Evolutionary conservation across 2,888 invertebrate genomes (phyloP), one percentile per base, ranked within the genome.

Genomic region (Stomorhina lunata): DNA sequence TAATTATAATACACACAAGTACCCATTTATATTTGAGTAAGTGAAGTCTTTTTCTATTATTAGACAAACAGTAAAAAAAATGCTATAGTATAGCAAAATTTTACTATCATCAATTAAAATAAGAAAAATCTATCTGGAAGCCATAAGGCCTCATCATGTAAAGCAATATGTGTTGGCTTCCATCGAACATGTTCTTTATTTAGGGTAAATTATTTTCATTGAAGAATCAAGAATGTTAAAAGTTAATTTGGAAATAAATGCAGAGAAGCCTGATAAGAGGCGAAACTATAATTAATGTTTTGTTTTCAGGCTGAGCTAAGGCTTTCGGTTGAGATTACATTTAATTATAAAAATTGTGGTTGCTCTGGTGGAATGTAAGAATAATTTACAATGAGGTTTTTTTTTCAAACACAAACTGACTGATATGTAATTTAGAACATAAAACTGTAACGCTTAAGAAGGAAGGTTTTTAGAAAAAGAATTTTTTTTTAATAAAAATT

Each of bases 21-120:
- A 15, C 10, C 43, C 43, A 43, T 43, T 15, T 43, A 43, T 43
- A 34, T 55, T n/a, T 43, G 32, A n/a, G 17, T 43, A 43, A n/a
- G 7, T 43, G 43, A n/a, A 17, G 17, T n/a, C 43, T 43, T n/a
- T n/a, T n/a, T 75, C 69, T 77, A 69, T 77, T 69, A 77, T 69
- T 63, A 77, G 53, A 69, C 15, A 22, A 68, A 29, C 57, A 68
- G 37, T 37, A 57, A 45, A 34, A 17, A 17, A 43, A 34, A 45
- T 55, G 53, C 25, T 72, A 27, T 48, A 27, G 40, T 66, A 75
- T 65, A 45, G 32, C 34, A 73, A 50, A 63, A 29, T 61, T 48
- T 61, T 61, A 50, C 63, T 55, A 75, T 65, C 43, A 55, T 65
- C 73, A 75, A 75, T 75, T 75, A 55, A 66, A 66, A 75, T 45